Conservation (phyloP, 92 coral and sea anemone genomes). For the Porites rus region DNA sequence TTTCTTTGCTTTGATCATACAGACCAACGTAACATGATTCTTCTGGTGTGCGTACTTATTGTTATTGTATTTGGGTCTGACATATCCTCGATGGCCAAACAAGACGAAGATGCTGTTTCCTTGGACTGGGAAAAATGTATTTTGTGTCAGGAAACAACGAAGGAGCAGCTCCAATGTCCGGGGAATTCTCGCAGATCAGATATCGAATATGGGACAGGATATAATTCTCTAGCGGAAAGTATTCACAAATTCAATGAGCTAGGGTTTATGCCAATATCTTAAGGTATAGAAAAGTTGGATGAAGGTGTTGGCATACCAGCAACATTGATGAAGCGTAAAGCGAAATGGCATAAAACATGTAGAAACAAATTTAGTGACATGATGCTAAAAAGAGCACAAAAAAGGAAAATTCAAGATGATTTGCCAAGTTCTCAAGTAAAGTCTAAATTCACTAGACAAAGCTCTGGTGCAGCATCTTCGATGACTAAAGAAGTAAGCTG, state of each 20-base stretch:
- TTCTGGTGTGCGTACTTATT: not conserved
- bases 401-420: slow-evolving; percentile 46
- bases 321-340: slow-evolving; percentile 48
- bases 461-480: slow-evolving; percentile 38
- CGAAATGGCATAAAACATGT: slow-evolving; percentile 68
- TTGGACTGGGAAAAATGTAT: slow-evolving; percentile 59
- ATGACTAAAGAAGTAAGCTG: slow-evolving; percentile 34
- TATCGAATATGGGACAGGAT: slow-evolving; percentile 56
- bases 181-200: slow-evolving; percentile 37
- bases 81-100: slow-evolving; percentile 6
- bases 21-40: slow-evolving; percentile 12
- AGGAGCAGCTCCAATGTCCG: slow-evolving; percentile 53
- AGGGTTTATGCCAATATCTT: slow-evolving; percentile 33
- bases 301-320: slow-evolving; percentile 56
- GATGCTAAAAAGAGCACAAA: slow-evolving; percentile 60
- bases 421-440: slow-evolving; percentile 4
- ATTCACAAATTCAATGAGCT: slow-evolving; percentile 51
- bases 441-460: slow-evolving; percentile 45
- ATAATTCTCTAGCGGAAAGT: slow-evolving; percentile 45
- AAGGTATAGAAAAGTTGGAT: slow-evolving; percentile 48
- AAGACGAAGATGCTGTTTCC: not conserved
- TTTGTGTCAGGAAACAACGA: slow-evolving; percentile 52
- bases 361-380: slow-evolving; percentile 59
- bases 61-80: not conserved
- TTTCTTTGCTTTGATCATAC: not conserved